Conservation (phyloP, 2,797 vertebrate species). For the Poecilia wingei region DNA sequence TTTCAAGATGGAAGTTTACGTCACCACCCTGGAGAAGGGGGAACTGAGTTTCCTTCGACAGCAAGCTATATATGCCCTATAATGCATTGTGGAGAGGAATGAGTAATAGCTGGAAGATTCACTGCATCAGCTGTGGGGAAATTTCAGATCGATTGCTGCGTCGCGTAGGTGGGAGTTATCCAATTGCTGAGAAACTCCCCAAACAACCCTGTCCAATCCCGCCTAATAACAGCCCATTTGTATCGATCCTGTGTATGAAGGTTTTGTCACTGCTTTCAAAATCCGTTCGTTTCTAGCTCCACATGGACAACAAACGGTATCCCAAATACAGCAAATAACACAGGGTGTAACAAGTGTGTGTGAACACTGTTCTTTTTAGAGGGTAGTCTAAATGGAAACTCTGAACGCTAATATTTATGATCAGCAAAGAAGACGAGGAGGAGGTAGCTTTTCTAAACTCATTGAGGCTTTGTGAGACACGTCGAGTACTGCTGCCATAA, state of each 20-base stretch:
- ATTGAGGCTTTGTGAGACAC: neutral
- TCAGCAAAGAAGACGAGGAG: slow-evolving; percentile 30
- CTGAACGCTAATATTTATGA: slow-evolving; percentile 5
- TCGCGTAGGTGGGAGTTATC: slow-evolving; percentile 48
- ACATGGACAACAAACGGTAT: slow-evolving; percentile 27
- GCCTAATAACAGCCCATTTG: slow-evolving; percentile 43
- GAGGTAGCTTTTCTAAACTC: neutral
- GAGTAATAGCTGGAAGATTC: slow-evolving; percentile 43
- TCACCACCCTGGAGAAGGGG: slow-evolving; percentile 24
- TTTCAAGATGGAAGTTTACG: slow-evolving; percentile 28
- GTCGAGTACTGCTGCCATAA: neutral
- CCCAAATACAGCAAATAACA: slow-evolving; percentile 16
- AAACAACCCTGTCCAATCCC: slow-evolving; percentile 54
- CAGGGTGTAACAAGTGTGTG: slow-evolving; percentile 1
- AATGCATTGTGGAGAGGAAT: slow-evolving; percentile 20
- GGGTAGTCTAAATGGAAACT: slow-evolving; percentile 17
- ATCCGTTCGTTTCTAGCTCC: slow-evolving; percentile 12
- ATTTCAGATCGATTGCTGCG: slow-evolving; percentile 53
- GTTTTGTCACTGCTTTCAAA: slow-evolving; percentile 1
- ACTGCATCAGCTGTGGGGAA: slow-evolving; percentile 22
- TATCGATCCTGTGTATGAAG: slow-evolving; percentile 37
- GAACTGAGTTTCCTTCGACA: slow-evolving; percentile 30
- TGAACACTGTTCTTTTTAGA: slow-evolving; percentile 31
- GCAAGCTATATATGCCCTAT: slow-evolving; percentile 24
- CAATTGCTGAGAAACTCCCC: slow-evolving; percentile 49